phyloP scores from a whole-genome alignment of 2,888 invertebrate genomes.

The Tyria jacobaeae region DNA sequence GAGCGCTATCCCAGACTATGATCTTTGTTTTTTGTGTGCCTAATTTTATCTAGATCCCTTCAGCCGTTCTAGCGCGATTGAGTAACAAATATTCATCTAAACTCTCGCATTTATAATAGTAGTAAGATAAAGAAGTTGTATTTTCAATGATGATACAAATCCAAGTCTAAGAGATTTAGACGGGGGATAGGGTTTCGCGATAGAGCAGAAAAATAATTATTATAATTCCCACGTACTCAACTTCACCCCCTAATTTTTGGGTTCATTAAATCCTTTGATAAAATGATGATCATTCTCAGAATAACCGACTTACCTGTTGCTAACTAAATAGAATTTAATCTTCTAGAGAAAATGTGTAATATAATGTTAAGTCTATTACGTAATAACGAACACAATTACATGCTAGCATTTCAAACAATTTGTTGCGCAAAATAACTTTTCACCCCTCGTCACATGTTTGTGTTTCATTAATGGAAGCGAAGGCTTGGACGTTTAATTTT shows the following conservation, averaged over 20 bases:
- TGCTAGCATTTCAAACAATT: slow-evolving; percentile 9
- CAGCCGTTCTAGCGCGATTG: too few species aligned
- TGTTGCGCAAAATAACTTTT: slow-evolving; percentile 38
- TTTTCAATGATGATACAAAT: too few species aligned
- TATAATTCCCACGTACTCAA: neutral
- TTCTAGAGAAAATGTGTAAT: neutral
- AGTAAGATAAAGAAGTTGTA: too few species aligned
- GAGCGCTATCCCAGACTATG: too few species aligned
- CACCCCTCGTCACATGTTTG: slow-evolving; percentile 45
- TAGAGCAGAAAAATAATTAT: neutral
- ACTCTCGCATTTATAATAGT: too few species aligned
- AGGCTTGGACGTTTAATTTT: slow-evolving; percentile 42
- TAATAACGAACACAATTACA: slow-evolving; percentile 13
- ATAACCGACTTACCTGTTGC: neutral
- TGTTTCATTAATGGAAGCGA: slow-evolving; percentile 39
- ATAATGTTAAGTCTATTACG: neutral
- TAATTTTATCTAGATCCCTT: too few species aligned
- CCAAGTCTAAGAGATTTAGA: too few species aligned
- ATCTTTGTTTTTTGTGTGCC: too few species aligned
- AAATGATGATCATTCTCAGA: neutral
- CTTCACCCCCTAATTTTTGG: neutral
- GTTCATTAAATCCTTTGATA: neutral
- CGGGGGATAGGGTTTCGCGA: too few species aligned
- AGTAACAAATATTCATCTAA: too few species aligned
- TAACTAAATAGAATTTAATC: neutral